Conservation (phyloP, 2,113 vertebrate genomes). For the Campylomormyrus tamandua region DNA sequence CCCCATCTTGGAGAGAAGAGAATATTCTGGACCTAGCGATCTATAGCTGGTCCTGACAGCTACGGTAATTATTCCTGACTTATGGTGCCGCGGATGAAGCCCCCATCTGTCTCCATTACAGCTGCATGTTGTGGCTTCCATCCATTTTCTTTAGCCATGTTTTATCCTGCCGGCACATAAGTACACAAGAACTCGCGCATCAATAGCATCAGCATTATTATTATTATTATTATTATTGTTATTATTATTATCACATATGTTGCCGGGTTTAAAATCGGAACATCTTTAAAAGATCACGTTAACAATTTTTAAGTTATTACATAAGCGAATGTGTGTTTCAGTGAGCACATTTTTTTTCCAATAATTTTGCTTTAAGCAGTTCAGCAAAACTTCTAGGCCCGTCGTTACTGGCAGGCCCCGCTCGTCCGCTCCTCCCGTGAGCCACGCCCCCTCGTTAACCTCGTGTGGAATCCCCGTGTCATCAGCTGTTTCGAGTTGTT, state of each 20-base stretch:
- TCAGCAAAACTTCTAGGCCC: not conserved
- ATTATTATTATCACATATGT: not conserved
- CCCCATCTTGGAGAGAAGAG: constrained; percentile 8
- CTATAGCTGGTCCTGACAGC: constrained; percentile 50
- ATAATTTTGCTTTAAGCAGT: not conserved
- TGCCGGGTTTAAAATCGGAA: not conserved
- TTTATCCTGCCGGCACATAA: constrained; percentile 47
- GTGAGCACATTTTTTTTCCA: not conserved
- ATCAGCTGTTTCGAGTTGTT: no score
- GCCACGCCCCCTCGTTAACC: no score
- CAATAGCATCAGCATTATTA: not conserved
- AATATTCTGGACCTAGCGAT: constrained; percentile 47
- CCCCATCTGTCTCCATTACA: constrained; percentile 64
- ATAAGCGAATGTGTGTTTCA: not conserved
- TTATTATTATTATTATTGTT: not conserved
- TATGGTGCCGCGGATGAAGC: constrained; percentile 47
- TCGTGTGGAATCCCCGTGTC: no score
- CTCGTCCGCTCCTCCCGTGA: no score
- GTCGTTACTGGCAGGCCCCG: not conserved
- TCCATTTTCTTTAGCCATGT: constrained; percentile 64
- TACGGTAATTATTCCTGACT: constrained; percentile 62
- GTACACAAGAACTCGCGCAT: constrained; percentile 19
- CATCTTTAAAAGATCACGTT: not conserved
- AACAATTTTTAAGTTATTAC: not conserved
- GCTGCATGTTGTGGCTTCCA: constrained; percentile 52